Percentiles rank a stretch among this genome's conserved stretches.
Evolutionary conservation across 2,888 invertebrate species (phyloP).

Genomic region (Smittia aterrima): DNA sequence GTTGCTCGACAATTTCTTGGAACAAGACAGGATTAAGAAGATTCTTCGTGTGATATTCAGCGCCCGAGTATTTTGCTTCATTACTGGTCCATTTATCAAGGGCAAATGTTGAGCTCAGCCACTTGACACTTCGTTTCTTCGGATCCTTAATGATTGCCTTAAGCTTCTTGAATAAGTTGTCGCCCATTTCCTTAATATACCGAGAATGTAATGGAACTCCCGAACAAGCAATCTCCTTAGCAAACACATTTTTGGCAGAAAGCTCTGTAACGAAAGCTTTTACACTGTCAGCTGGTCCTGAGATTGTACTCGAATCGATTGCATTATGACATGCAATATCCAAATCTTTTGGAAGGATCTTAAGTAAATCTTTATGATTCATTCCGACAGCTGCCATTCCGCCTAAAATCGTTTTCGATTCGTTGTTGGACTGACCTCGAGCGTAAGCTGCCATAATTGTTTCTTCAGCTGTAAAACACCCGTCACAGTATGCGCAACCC

Average conservation of each 20-base stretch:
- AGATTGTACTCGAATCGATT: slow-evolving; percentile 77
- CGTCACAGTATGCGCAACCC: slow-evolving; percentile 88
- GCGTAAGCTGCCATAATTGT: slow-evolving; percentile 76
- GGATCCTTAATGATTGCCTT: slow-evolving; percentile 62
- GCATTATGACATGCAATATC: slow-evolving; percentile 81
- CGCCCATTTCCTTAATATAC: slow-evolving; percentile 65
- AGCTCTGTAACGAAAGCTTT: slow-evolving; percentile 62
- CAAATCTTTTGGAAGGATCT: slow-evolving; percentile 67
- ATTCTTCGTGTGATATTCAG: slow-evolving; percentile 81
- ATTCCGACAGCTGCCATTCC: slow-evolving; percentile 82
- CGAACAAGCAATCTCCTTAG: slow-evolving; percentile 72
- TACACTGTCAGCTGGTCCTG: slow-evolving; percentile 69
- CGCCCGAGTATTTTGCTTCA: slow-evolving; percentile 64
- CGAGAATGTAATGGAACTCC: slow-evolving; percentile 82
- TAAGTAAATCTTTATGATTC: slow-evolving; percentile 55
- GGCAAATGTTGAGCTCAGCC: slow-evolving; percentile 78
- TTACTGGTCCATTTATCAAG: slow-evolving; percentile 63
- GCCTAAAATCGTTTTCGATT: slow-evolving; percentile 64
- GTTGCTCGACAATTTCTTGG: slow-evolving; percentile 75
- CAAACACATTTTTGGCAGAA: slow-evolving; percentile 67
- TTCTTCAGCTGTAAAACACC: slow-evolving; percentile 77
- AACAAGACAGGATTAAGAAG: slow-evolving; percentile 71
- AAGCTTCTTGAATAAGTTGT: slow-evolving; percentile 62
- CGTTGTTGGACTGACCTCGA: slow-evolving; percentile 67
- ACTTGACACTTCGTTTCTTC: slow-evolving; percentile 64